Evolutionary conservation across 2,797 vertebrate genomes (phyloP).

Genomic region (Ceryle rudis): DNA sequence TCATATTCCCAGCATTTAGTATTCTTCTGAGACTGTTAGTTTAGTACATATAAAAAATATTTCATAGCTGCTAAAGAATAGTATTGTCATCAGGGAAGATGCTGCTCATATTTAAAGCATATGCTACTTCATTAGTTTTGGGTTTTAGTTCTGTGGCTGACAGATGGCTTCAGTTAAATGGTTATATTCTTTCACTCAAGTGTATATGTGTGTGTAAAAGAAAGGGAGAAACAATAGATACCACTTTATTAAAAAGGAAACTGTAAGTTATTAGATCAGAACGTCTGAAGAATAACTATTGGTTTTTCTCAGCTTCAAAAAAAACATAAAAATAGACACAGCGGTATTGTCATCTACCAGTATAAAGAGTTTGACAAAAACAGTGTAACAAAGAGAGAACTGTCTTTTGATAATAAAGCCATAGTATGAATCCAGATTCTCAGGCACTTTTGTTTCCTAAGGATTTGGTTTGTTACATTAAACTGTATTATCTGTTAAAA

Average conservation of each 20-base stretch:
- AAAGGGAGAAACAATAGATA: not conserved
- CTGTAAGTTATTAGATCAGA: not conserved
- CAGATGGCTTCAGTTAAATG: not conserved
- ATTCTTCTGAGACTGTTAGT: not conserved
- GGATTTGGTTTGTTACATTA: not conserved
- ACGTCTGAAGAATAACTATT: not conserved
- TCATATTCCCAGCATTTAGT: not conserved
- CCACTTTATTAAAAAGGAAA: not conserved
- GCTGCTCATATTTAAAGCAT: not conserved
- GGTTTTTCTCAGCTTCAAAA: not conserved
- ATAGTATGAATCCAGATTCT: not conserved
- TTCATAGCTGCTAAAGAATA: not conserved
- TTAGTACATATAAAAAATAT: not conserved
- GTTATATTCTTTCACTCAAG: not conserved
- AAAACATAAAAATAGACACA: not conserved
- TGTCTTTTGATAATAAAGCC: not conserved
- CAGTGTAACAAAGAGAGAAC: not conserved
- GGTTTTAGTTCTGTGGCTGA: not conserved
- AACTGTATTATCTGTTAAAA: not conserved
- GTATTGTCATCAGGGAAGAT: not conserved
- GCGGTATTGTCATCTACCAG: not conserved
- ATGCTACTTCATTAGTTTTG: not conserved
- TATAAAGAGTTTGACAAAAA: not conserved
- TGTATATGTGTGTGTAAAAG: not conserved
- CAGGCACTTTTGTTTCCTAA: not conserved